phyloP scores from a whole-genome alignment of 2,888 invertebrate species.

The Synanthedon tipuliformis region DNA sequence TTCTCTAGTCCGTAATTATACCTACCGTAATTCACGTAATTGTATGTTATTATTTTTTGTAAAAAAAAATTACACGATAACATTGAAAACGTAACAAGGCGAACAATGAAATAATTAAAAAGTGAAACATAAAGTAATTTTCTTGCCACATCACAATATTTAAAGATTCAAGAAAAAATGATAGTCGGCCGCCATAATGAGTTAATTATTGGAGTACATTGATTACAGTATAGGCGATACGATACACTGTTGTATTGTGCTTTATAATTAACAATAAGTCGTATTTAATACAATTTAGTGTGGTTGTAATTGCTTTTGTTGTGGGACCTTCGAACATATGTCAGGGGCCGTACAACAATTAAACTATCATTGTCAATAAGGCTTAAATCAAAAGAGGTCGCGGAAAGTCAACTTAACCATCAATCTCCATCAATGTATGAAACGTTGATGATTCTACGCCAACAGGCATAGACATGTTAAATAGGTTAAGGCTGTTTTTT shows the following conservation, averaged over 20 bases:
- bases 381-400: constrained; percentile 8
- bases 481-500: no score
- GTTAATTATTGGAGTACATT: background rate
- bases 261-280: background rate
- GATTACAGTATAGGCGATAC: background rate
- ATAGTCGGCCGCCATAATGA: background rate
- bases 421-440: no score
- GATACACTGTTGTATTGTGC: background rate
- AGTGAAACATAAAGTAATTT: no score
- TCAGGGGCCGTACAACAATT: constrained; percentile 22
- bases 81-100: no score
- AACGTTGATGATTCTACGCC: no score
- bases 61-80: no score
- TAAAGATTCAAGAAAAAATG: background rate
- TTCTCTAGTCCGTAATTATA: no score
- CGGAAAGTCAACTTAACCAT: background rate
- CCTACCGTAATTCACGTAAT: no score
- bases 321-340: constrained; percentile 22
- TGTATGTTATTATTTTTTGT: no score
- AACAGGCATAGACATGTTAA: no score
- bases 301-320: constrained; percentile 9
- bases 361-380: constrained; percentile 21
- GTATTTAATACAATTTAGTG: background rate
- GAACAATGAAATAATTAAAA: no score
- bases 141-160: background rate